phyloP scores from a whole-genome alignment of 2,113 vertebrate species.

The Steatornis caripensis region DNA sequence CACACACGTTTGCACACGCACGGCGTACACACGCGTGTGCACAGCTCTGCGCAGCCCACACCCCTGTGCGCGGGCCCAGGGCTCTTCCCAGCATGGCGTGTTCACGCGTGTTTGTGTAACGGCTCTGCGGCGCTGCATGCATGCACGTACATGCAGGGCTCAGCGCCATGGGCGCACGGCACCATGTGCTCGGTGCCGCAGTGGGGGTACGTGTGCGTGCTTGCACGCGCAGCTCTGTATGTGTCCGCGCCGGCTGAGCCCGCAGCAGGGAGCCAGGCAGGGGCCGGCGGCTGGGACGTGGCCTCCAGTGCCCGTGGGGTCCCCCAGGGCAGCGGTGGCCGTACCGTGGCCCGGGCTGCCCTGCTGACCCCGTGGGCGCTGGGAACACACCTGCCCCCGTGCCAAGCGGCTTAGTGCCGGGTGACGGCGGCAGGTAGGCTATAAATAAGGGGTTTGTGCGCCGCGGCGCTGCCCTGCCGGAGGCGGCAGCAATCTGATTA shows the following conservation, averaged over 20 bases:
- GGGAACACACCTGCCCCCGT: not conserved
- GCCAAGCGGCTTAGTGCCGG: slow-evolving; percentile 37
- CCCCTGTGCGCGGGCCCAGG: fast-evolving
- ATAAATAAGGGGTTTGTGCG: slow-evolving; percentile 57
- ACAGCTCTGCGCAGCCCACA: fast-evolving
- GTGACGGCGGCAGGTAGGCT: slow-evolving; percentile 1
- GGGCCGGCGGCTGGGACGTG: too few species aligned
- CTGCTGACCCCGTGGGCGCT: not conserved
- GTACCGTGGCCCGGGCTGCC: not conserved
- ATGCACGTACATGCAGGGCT: fast-evolving
- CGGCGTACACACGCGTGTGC: fast-evolving
- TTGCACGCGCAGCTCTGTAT: not conserved
- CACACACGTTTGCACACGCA: fast-evolving
- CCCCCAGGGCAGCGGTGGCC: too few species aligned
- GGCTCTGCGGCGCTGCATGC: too few species aligned
- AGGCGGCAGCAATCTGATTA: slow-evolving; percentile 58
- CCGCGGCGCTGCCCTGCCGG: not conserved
- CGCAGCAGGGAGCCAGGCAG: too few species aligned
- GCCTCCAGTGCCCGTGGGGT: not conserved
- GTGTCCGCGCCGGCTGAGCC: too few species aligned
- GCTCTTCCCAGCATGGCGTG: not conserved
- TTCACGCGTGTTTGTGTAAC: fast-evolving
- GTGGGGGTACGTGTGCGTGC: too few species aligned
- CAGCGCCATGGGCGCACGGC: too few species aligned
- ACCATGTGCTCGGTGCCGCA: too few species aligned